Evolutionary conservation across 1,140 invertebrate genomes (phyloP), one percentile per base, ranked within the genome.

Genomic region (Pachypeltis micranthus): DNA sequence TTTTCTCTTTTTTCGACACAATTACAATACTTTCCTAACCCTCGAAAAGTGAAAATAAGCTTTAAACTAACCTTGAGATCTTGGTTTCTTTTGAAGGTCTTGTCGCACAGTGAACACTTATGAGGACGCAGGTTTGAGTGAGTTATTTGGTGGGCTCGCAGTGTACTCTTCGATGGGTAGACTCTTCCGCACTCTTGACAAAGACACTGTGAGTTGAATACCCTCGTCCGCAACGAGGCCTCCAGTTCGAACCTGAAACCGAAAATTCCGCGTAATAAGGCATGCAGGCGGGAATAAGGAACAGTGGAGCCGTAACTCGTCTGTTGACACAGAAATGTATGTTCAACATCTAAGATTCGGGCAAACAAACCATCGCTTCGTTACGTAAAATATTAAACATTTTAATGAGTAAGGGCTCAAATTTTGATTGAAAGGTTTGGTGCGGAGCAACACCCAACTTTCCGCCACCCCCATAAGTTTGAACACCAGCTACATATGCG

Each of bases 31-130:
- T n/a, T n/a, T n/a, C n/a, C n/a, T n/a, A n/a, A n/a, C n/a, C n/a
- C n/a, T n/a, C n/a, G n/a, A n/a, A n/a, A n/a, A n/a, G n/a, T n/a
- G n/a, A n/a, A n/a, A n/a, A n/a, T n/a, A n/a, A n/a, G n/a, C n/a
- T n/a, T n/a, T n/a, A n/a, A 59, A 61, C 51, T 71, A 74, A 82
- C 81, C 75, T 86, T 86, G 63, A 87, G 74, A 74, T 86, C 84
- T 72, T 86, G 84, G 74, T 85, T 86, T 60, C 85, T 77, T 70
- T 87, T 87, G 67, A 87, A 87, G 14, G 81, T 85, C 73, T 86
- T 87, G 70, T 85, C 82, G 72, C 85, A 87, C 34, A 85, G 72
- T 54, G 81, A 78, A 73, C 85, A 87, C 47, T 83, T 79, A 67
- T 85, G 84, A 0, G 85, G 85, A 64, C 84, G 75, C 47, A 85